phyloP scores from a whole-genome alignment of 2,888 invertebrate genomes.

The Platycnemis pennipes region DNA sequence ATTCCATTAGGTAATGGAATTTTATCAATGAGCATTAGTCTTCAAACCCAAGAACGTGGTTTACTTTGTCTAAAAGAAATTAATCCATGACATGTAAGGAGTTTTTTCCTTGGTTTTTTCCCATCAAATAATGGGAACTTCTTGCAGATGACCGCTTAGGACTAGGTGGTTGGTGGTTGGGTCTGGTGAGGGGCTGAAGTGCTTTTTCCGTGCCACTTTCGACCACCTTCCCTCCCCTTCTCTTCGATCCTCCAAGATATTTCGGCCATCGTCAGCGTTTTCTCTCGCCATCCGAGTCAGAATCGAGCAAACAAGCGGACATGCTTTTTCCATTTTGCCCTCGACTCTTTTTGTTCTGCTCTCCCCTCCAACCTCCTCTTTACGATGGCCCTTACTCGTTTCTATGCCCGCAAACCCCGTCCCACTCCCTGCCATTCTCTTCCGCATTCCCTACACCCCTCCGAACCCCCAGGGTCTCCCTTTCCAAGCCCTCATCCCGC shows the following conservation, averaged over 20 bases:
- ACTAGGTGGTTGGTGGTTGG: background rate
- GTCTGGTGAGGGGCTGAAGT: background rate
- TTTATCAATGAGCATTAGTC: too few species aligned
- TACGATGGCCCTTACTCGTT: conserved; percentile 3
- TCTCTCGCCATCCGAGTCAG: conserved; percentile 4
- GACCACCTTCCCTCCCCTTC: background rate
- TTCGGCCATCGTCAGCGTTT: conserved; percentile 14
- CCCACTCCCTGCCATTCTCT: background rate
- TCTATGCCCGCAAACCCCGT: background rate
- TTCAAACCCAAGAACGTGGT: too few species aligned
- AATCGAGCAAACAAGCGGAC: conserved; percentile 14
- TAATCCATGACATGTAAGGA: background rate
- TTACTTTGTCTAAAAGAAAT: too few species aligned
- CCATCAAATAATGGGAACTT: background rate
- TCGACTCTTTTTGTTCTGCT: background rate
- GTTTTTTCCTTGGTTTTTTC: background rate
- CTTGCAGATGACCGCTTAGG: background rate
- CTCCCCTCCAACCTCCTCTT: background rate
- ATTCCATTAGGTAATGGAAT: too few species aligned
- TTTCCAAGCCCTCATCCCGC: too few species aligned
- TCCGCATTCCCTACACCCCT: background rate
- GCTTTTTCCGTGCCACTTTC: background rate
- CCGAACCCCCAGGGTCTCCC: background rate
- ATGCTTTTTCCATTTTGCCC: conserved; percentile 16
- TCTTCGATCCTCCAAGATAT: background rate